A percentile compares a stretch with the other conserved stretches of the same genome.
phyloP scores from a whole-genome alignment of 35 echinoderm and acorn worm genomes.

The Chiridota heheva region DNA sequence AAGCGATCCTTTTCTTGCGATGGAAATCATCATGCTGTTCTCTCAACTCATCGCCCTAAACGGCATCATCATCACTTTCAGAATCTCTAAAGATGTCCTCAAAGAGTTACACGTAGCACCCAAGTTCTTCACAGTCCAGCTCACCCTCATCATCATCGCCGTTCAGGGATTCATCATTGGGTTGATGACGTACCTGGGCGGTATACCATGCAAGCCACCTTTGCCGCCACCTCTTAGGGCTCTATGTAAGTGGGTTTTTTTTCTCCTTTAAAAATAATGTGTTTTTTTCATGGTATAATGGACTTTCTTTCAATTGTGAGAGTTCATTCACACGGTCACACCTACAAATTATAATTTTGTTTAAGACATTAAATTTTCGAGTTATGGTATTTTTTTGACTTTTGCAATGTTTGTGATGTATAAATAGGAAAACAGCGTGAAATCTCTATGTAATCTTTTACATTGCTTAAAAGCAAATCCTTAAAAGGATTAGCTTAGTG shows the following conservation, averaged over 20 bases:
- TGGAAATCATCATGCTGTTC: conserved; percentile 59
- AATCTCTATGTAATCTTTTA: no score
- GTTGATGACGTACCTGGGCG: conserved; percentile 45
- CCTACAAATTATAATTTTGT: not conserved
- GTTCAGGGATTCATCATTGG: conserved; percentile 76
- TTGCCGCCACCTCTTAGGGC: conserved; percentile 58
- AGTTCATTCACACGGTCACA: not conserved
- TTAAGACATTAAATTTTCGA: not conserved
- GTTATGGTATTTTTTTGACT: not conserved
- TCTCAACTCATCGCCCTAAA: conserved; percentile 81
- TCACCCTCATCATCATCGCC: conserved; percentile 80
- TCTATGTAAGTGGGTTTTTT: conserved; percentile 67
- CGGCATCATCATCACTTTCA: conserved; percentile 87
- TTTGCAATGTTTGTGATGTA: no score
- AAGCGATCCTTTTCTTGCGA: conserved; percentile 57
- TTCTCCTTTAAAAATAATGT: not conserved
- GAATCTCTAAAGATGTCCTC: conserved; percentile 71
- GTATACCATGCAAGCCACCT: conserved; percentile 61
- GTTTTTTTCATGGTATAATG: not conserved
- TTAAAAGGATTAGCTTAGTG: no score
- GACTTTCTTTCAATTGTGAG: not conserved
- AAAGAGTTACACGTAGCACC: conserved; percentile 76
- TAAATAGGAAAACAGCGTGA: no score
- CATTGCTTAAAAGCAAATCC: no score
- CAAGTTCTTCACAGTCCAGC: conserved; percentile 96